These are phyloP conservation scores for Melanocharis versteri DNA, from an alignment of 2,113 vertebrate species.

Conservation along the genomic window DNA sequence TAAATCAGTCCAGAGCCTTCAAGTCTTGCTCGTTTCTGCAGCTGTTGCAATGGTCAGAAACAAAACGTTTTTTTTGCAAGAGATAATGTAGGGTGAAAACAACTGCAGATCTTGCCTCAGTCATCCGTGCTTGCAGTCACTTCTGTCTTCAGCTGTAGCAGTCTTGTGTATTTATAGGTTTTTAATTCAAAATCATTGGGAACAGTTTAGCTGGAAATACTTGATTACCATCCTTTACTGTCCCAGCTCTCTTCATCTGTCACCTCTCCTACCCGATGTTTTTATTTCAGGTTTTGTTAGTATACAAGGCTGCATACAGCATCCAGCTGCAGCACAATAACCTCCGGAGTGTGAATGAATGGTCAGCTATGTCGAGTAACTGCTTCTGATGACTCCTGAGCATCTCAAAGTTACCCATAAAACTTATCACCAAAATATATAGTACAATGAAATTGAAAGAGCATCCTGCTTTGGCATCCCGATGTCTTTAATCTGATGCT, in stretches of 20 bases:
- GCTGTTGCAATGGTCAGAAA: background rate
- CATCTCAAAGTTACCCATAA: background rate
- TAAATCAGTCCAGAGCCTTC: background rate
- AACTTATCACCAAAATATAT: background rate
- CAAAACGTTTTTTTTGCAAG: background rate
- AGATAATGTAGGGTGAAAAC: background rate
- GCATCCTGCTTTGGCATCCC: background rate
- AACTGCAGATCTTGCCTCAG: background rate
- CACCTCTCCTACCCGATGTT: background rate
- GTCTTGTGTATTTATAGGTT: background rate
- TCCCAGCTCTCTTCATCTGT: background rate
- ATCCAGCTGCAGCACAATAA: background rate
- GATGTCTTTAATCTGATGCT: background rate
- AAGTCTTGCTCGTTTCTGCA: background rate
- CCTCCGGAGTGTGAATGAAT: background rate
- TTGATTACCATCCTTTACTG: background rate
- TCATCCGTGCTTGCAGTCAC: background rate
- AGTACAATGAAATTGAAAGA: background rate
- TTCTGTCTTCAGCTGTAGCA: background rate
- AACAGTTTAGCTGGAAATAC: background rate
- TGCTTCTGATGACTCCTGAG: background rate
- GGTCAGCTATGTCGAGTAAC: background rate
- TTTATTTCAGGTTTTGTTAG: background rate
- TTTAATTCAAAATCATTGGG: background rate
- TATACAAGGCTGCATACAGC: rapidly evolving